Conservation (phyloP, 2,797 vertebrate genomes). For the Cynodonichthys magdalenae region DNA sequence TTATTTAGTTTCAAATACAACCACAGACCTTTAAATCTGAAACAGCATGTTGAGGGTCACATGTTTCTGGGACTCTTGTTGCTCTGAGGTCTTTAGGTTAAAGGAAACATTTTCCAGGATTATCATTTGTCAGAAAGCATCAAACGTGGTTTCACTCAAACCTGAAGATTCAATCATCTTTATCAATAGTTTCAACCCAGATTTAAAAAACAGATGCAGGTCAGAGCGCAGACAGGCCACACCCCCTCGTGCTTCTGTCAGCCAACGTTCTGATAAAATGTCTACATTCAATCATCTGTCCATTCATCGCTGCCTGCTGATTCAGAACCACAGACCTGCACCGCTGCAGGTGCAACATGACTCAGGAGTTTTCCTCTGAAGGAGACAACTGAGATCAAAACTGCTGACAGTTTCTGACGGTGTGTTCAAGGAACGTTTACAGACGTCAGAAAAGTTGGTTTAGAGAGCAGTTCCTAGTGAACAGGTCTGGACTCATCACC, state of each 20-base stretch:
- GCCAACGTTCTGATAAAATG: conserved; percentile 19
- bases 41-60: neutral
- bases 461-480: neutral
- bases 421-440: no score
- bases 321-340: conserved; percentile 34
- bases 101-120: no score
- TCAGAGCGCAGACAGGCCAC: neutral
- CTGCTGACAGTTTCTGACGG: no score
- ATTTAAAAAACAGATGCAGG: no score
- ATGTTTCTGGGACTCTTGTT: neutral
- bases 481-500: neutral
- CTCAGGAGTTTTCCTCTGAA: conserved; percentile 6
- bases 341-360: conserved; percentile 34
- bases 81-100: no score
- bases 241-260: neutral
- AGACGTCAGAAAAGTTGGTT: no score
- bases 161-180: no score
- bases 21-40: neutral
- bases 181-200: no score
- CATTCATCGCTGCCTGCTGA: conserved; percentile 29
- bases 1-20: no score
- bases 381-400: neutral
- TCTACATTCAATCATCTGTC: conserved; percentile 48
- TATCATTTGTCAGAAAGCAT: no score
- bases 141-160: no score